These are phyloP conservation scores for Protosalanx chinensis DNA, from an alignment of 2,797 vertebrate genomes.

Conservation along the genomic window DNA sequence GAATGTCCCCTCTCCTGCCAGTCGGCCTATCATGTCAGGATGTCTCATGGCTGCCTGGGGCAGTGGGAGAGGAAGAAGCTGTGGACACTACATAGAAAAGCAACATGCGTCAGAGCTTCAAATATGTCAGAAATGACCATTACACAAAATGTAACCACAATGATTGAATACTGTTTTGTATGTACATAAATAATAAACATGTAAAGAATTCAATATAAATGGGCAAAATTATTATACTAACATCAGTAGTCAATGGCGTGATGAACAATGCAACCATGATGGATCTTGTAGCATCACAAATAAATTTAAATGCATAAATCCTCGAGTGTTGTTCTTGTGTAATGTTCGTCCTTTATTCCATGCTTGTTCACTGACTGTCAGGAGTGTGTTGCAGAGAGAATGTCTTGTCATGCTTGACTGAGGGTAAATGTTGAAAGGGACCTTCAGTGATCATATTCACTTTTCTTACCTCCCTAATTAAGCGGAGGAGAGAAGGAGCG, in stretches of 20 bases:
- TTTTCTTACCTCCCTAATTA: not conserved
- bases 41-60: constrained; percentile 35
- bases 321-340: constrained; percentile 49
- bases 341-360: constrained; percentile 12
- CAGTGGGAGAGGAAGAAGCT: constrained; percentile 50
- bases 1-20: constrained; percentile 24
- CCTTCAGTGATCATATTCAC: not conserved
- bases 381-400: not conserved
- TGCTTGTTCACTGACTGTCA: not conserved
- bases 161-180: constrained; percentile 69
- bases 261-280: constrained; percentile 48
- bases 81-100: constrained; percentile 56
- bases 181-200: constrained; percentile 56
- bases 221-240: constrained; percentile 56
- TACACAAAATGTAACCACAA: constrained; percentile 52
- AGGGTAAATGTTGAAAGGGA: not conserved
- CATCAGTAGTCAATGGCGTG: constrained; percentile 51
- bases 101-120: constrained; percentile 46
- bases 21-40: constrained; percentile 19
- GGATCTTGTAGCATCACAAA: constrained; percentile 63
- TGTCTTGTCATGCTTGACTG: too few relatives aligned
- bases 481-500: too few relatives aligned
- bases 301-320: constrained; percentile 60
- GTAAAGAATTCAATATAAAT: constrained; percentile 47
- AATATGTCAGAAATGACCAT: constrained; percentile 28